These are phyloP conservation scores for Therioaphis trifolii DNA, from an alignment of 2,888 invertebrate genomes.

Conservation along the genomic window DNA sequence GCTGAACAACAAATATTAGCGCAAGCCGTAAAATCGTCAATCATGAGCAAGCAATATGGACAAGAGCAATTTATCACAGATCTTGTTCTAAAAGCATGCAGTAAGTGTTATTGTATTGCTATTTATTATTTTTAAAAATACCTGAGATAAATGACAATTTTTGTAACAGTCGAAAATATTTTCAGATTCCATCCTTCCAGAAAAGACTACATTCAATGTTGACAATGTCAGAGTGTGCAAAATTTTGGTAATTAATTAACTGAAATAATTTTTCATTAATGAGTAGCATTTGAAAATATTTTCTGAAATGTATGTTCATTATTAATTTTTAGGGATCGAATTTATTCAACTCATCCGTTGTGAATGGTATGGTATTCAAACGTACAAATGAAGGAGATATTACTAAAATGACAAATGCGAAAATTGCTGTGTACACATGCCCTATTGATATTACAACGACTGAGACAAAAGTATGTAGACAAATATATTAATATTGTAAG, in stretches of 20 bases:
- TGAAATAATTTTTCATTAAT: neutral
- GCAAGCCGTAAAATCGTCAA: constrained; percentile 81
- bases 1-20: constrained; percentile 76
- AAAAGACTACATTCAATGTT: constrained; percentile 91
- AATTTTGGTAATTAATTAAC: constrained; percentile 71
- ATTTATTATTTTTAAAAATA: constrained; percentile 24
- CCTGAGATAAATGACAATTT: too few relatives aligned
- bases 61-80: constrained; percentile 92
- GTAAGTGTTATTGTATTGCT: constrained; percentile 68
- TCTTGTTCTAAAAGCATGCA: constrained; percentile 87
- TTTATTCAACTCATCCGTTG: constrained; percentile 80
- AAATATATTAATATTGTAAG: neutral
- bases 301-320: neutral
- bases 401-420: constrained; percentile 80
- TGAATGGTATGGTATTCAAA: constrained; percentile 98
- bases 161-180: neutral
- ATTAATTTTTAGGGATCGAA: constrained; percentile 80
- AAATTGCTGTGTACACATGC: constrained; percentile 94
- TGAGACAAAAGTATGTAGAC: constrained; percentile 90
- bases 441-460: constrained; percentile 96
- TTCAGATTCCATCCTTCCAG: constrained; percentile 83
- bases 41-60: constrained; percentile 98
- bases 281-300: neutral
- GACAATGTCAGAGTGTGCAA: constrained; percentile 97
- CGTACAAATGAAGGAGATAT: constrained; percentile 94